Evolutionary conservation across 2,888 invertebrate species (phyloP).

Genomic region (Catocala fraxini): DNA sequence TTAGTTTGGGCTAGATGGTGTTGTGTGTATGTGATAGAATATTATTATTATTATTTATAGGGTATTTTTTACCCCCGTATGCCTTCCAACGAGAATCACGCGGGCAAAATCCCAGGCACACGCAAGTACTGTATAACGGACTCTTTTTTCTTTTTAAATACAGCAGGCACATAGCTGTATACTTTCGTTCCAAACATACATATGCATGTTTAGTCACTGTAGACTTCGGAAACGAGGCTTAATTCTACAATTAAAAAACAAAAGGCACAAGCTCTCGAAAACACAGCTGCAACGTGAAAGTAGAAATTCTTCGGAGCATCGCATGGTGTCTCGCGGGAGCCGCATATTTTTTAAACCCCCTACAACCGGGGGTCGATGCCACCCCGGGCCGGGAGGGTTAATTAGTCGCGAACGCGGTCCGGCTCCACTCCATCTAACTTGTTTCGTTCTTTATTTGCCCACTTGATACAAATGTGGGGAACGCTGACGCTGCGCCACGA

Average conservation of each 20-base stretch:
- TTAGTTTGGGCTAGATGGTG: too few species aligned
- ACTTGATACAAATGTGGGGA: conserved; percentile 84
- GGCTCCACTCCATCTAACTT: conserved; percentile 85
- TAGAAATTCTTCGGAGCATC: conserved; percentile 68
- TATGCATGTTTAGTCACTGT: background rate
- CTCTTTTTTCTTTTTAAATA: too few species aligned
- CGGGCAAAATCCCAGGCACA: too few species aligned
- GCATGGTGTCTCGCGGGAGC: conserved; percentile 70
- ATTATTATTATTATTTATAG: too few species aligned
- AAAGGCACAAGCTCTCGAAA: conserved; percentile 23
- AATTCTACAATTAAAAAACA: conserved; percentile 30
- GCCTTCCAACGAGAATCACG: too few species aligned
- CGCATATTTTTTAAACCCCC: conserved; percentile 79
- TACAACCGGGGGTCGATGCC: conserved; percentile 53
- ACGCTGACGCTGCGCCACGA: conserved; percentile 48
- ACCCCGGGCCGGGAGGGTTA: conserved; percentile 73
- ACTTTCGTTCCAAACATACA: too few species aligned
- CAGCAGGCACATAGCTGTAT: too few species aligned
- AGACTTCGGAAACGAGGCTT: conserved; percentile 8
- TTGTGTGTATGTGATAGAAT: too few species aligned
- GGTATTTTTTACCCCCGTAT: too few species aligned
- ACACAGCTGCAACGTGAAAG: conserved; percentile 50
- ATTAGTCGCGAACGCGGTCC: conserved; percentile 86
- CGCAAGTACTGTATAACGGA: too few species aligned
- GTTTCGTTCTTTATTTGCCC: conserved; percentile 86